Percentiles rank a stretch among this genome's conserved stretches.
Conservation (phyloP, 2,113 vertebrate genomes). For the Aphelocoma coerulescens region DNA sequence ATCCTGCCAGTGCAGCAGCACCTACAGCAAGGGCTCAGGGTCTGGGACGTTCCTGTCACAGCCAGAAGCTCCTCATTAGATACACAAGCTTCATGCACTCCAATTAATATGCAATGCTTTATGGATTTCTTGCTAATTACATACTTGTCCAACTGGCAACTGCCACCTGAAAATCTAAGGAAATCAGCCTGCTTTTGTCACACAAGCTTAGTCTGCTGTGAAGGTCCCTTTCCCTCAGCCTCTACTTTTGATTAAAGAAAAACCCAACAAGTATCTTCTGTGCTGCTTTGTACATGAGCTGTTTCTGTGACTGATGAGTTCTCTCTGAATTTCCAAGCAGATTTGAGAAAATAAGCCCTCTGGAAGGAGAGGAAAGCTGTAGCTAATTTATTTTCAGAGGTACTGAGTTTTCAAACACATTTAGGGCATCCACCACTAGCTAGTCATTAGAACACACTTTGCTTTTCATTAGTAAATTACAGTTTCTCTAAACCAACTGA, state of each 20-base stretch:
- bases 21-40: rapidly evolving
- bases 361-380: background rate
- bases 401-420: background rate
- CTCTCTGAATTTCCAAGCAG: background rate
- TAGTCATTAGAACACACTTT: background rate
- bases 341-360: background rate
- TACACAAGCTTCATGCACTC: background rate
- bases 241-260: background rate
- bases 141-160: background rate
- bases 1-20: background rate
- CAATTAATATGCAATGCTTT: background rate
- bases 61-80: background rate
- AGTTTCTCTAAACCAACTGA: background rate
- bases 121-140: background rate
- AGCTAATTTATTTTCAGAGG: background rate
- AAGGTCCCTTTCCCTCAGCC: background rate
- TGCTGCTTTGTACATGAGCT: background rate
- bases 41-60: background rate
- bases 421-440: background rate
- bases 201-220: background rate
- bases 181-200: background rate
- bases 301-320: background rate
- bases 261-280: background rate
- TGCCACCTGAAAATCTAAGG: background rate
- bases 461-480: background rate